These are phyloP conservation scores for Stictonetta naevosa DNA, from an alignment of 2,113 vertebrate genomes.

Conservation along the genomic window DNA sequence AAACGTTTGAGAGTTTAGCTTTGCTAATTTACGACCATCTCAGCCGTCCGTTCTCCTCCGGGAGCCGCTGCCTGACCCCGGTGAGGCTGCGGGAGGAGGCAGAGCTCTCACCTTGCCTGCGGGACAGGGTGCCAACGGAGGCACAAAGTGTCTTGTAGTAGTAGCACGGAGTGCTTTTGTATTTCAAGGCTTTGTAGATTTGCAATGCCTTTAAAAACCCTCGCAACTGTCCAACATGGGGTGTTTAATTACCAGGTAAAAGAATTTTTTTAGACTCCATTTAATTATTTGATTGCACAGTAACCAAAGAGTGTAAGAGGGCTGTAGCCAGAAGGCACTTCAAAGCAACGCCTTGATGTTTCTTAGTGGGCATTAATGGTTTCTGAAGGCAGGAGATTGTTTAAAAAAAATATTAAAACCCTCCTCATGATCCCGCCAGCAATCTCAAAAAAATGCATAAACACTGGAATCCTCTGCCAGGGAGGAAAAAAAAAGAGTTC, in stretches of 20 bases:
- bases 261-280: conserved; percentile 86
- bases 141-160: conserved; percentile 12
- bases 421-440: conserved; percentile 88
- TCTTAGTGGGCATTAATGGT: conserved; percentile 92
- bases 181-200: conserved; percentile 81
- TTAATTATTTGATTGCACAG: conserved; percentile 96
- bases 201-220: conserved; percentile 79
- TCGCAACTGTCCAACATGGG: conserved; percentile 81
- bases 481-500: conserved; percentile 78
- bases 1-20: background rate
- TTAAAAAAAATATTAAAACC: conserved; percentile 87
- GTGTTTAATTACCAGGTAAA: conserved; percentile 95
- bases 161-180: conserved; percentile 77
- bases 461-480: conserved; percentile 85
- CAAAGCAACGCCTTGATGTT: conserved; percentile 95
- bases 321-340: conserved; percentile 96
- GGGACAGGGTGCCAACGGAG: conserved; percentile 63
- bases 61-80: background rate
- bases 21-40: conserved; percentile 16
- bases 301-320: conserved; percentile 84
- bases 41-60: background rate
- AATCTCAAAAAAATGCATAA: conserved; percentile 90
- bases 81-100: background rate
- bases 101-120: conserved; percentile 45
- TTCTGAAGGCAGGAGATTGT: conserved; percentile 96